Base-by-base conservation (phyloP, 2,888 invertebrate genomes). In the Mechanitis mazaeus region DNA sequence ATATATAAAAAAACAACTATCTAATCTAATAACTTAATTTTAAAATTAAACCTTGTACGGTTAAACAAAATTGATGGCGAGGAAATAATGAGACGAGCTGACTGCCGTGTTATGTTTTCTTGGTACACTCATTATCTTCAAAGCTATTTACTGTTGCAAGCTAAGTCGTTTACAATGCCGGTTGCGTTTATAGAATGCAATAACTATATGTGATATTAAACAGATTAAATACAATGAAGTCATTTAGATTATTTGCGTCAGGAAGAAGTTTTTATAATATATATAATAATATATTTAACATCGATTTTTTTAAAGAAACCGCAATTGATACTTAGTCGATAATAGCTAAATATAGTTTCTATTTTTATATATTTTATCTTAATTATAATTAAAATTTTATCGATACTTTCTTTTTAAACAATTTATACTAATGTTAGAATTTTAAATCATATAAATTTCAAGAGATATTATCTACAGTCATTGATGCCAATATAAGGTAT, bases 81-180 rank as follows among this genome's bases (percentile, higher is more conserved):
- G 61, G 55, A 64, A 59, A 64, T 64, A 61, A 64, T 59, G 63
- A 59, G 59, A 35, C 54, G 54, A 59, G 56, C 56, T 46, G 54
- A 56, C 54, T 56, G 50, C 53, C 59, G 59, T 63, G 62, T 59
- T 58, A 55, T 67, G 65, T 67, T 67, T 67, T 61, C 67, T 58
- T 47, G 56, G 66, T 59, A 68, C 66, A 68, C 68, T 66, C 64
- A 68, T 66, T 68, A 66, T 62, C 63, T 61, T 54, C 54, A 55
- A 63, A 62, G 64, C 54, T 64, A 66, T 64, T 64, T 66, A 61
- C 62, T 59, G 57, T 57, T 63, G 60, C 56, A 50, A 60, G 61
- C 59, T 68, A 68, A 66, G 64, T 56, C 65, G 67, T 60, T 64
- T 64, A 55, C 63, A 58, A 55, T 60, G 59, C 50, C 50, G 31